phyloP scores from a whole-genome alignment of 2,888 invertebrate genomes.

The Mythimna albipuncta region DNA sequence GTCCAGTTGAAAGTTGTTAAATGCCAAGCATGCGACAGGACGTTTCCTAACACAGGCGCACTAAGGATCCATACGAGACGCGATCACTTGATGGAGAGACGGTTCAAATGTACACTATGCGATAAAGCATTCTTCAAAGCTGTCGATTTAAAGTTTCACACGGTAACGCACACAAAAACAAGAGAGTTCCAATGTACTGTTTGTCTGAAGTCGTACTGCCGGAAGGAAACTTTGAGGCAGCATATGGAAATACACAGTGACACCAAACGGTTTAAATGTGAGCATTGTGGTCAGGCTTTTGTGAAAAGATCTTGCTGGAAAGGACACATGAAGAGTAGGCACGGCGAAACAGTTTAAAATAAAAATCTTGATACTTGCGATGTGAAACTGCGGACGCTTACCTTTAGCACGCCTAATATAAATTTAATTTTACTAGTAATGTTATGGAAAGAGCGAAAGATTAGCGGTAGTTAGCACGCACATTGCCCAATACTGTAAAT shows the following conservation, averaged over 20 bases:
- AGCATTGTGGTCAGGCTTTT: slow-evolving; percentile 66
- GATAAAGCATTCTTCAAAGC: slow-evolving; percentile 50
- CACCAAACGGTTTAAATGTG: slow-evolving; percentile 67
- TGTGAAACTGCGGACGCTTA: not conserved
- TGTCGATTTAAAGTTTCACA: slow-evolving; percentile 77
- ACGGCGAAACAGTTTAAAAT: slow-evolving; percentile 48
- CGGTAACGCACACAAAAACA: slow-evolving; percentile 64
- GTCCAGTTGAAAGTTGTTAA: slow-evolving; percentile 42
- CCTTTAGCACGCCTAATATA: too few species aligned
- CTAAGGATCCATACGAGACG: slow-evolving; percentile 83
- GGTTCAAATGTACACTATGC: slow-evolving; percentile 56
- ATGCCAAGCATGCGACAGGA: slow-evolving; percentile 75
- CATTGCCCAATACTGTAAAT: not conserved
- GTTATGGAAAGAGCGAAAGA: too few species aligned
- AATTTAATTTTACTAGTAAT: too few species aligned
- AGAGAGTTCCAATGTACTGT: slow-evolving; percentile 76
- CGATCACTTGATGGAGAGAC: slow-evolving; percentile 70
- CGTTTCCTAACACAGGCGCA: slow-evolving; percentile 82
- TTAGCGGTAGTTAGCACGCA: not conserved
- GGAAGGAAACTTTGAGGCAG: slow-evolving; percentile 66
- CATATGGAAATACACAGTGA: slow-evolving; percentile 73
- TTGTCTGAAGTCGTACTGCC: slow-evolving; percentile 74
- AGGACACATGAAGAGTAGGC: slow-evolving; percentile 66
- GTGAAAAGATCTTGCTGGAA: slow-evolving; percentile 70
- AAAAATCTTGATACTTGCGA: not conserved